A percentile compares a stretch with the other conserved stretches of the same genome.
Evolutionary conservation across 1,140 invertebrate species (phyloP).

Genomic region (Penaeus chinensis): DNA sequence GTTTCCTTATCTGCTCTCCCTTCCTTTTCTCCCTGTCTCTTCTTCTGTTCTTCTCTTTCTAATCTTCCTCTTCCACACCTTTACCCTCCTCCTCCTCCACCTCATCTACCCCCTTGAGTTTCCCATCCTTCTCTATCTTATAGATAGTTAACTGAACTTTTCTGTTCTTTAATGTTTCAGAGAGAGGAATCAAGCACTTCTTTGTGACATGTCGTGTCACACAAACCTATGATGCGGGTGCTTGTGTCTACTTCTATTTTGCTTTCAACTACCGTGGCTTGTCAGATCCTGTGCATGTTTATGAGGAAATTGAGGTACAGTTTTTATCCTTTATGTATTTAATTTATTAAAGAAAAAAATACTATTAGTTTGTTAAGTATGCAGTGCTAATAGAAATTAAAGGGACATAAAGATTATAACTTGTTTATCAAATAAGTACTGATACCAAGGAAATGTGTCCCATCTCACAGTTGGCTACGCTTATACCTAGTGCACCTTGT

Average conservation of each 20-base stretch:
- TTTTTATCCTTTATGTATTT: not conserved
- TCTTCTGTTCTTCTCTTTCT: too few relatives aligned
- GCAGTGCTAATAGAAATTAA: not conserved
- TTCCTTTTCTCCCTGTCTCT: too few relatives aligned
- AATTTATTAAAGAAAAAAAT: constrained; percentile 38
- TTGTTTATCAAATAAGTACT: not conserved
- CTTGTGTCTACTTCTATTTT: constrained; percentile 99
- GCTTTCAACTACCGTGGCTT: constrained; percentile 84
- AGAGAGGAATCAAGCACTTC: constrained; percentile 74
- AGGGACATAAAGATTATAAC: not conserved
- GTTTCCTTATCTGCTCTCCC: too few relatives aligned
- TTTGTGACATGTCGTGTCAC: constrained; percentile 88
- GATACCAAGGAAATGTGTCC: not conserved
- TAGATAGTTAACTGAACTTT: constrained; percentile 69
- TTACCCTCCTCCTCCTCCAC: too few relatives aligned
- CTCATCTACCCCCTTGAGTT: too few relatives aligned
- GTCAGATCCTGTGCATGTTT: constrained; percentile 81
- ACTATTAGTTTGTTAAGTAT: not conserved
- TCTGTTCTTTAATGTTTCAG: constrained; percentile 68
- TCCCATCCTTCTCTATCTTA: not conserved
- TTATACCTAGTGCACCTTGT: too few relatives aligned
- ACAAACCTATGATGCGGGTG: constrained; percentile 96
- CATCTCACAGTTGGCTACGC: too few relatives aligned
- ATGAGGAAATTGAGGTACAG: constrained; percentile 78
- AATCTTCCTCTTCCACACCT: too few relatives aligned